Base-by-base conservation (phyloP, 2,888 invertebrate species). In the Drosophila aldrichi region DNA sequence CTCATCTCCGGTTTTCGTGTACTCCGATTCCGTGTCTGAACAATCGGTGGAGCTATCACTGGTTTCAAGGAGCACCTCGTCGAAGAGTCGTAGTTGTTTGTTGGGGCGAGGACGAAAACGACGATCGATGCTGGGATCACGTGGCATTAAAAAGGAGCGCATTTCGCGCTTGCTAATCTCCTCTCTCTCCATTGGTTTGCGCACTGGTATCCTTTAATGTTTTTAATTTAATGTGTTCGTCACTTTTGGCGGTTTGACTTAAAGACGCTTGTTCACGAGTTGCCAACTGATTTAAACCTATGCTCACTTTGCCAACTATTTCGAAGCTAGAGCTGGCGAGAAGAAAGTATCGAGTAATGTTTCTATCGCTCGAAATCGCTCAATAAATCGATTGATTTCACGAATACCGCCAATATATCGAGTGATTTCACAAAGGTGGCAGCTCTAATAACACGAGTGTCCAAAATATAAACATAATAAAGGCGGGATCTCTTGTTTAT, bases 71-170 rank as follows among this genome's bases (percentile, higher is more conserved):
- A 91, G 87, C 3, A 25, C 75, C n/a, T 87, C 74, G 38, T 82
- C 79, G 41, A 89, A 91, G 5, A 92, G 70, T 3, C 90, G 82
- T 3, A 84, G 72, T 65, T 89, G 73, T 51, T 84, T 88, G 1
- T 89, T 64, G 0, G 92, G 92, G 6, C 88, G 79, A 0, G 92
- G 92, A 0, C 92, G 88, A 62, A 70, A 90, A 1, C 91, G 84
- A 5, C 91, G 81, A 70, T 92, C 92, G 46, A 92, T 66, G 44
- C 91, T 91, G 0, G 92, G 92, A 69, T 92, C 92, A 2, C 92
- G 85, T 0, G 91, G 82, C 62, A 88, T 81, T 3, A 92, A 48
- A 70, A 92, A 92, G 0, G 92, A 92, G 20, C 92, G 89, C 49
- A 81, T 66, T 38, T 91, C 89, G 0, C 91, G 74, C 34, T 77